Percentiles rank a stretch among this genome's conserved stretches.
Conservation (phyloP, 2,797 vertebrate species). For the Anolis apletophallus region DNA sequence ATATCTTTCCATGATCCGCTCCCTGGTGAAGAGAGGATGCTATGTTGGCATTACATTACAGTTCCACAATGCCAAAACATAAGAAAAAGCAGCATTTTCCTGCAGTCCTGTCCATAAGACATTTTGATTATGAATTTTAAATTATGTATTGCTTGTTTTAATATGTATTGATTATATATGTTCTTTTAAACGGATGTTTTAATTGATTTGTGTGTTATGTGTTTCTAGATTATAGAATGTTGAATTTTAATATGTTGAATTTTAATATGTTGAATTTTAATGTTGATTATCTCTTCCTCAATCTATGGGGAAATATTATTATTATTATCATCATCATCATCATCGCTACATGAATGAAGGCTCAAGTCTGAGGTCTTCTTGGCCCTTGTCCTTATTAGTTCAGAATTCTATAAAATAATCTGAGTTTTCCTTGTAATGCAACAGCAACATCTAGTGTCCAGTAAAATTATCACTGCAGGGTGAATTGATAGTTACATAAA, state of each 20-base stretch:
- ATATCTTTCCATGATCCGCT: background rate
- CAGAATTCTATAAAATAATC: background rate
- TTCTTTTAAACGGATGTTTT: too few relatives aligned
- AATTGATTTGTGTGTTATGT: too few relatives aligned
- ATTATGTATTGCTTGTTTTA: too few relatives aligned
- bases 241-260: too few relatives aligned
- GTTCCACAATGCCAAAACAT: background rate
- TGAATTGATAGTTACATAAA: background rate
- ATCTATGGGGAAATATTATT: too few relatives aligned
- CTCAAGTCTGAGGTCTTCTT: background rate
- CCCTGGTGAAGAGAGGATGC: background rate
- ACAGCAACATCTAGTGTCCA: constrained; percentile 33
- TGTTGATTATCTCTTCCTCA: too few relatives aligned
- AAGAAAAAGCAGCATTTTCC: background rate
- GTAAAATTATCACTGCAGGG: background rate
- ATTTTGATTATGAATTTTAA: too few relatives aligned
- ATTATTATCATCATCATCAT: too few relatives aligned
- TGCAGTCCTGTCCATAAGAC: too few relatives aligned
- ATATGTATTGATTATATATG: too few relatives aligned
- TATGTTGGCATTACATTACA: background rate
- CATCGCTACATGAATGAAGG: background rate
- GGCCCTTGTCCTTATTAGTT: background rate
- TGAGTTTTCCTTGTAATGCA: background rate
- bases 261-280: too few relatives aligned
- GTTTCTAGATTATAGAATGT: too few relatives aligned